Percentiles rank a stretch among this genome's conserved stretches.
Conservation (phyloP, 2,113 vertebrate species). For the Otis tarda region DNA sequence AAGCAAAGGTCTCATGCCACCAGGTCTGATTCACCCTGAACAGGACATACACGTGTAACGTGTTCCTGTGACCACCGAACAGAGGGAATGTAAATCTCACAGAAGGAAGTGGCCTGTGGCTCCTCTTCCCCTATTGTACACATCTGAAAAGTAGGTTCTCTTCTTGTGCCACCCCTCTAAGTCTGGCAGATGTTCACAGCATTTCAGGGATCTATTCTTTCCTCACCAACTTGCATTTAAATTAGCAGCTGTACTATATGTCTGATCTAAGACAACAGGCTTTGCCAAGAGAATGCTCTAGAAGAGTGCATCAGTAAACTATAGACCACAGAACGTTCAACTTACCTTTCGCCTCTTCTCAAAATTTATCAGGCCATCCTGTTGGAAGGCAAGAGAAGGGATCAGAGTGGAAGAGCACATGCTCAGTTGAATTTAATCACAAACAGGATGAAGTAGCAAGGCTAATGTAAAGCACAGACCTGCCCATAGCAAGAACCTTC, state of each 20-base stretch:
- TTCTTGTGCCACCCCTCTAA: not conserved
- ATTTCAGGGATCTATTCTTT: not conserved
- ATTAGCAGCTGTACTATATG: not conserved
- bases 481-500: not conserved
- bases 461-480: not conserved
- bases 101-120: not conserved
- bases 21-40: not conserved
- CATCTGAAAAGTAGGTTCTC: not conserved
- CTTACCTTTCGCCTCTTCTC: constrained; percentile 93
- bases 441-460: not conserved
- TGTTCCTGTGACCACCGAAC: not conserved
- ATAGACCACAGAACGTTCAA: not conserved
- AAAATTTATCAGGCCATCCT: constrained; percentile 94
- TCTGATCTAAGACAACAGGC: not conserved
- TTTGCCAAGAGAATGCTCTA: not conserved
- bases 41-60: not conserved
- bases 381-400: constrained; percentile 43
- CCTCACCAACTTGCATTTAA: not conserved
- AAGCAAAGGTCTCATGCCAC: not conserved
- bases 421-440: not conserved
- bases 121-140: not conserved
- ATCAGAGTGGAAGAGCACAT: not conserved
- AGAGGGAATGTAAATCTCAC: not conserved
- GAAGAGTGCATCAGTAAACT: not conserved
- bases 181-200: not conserved